Percentiles rank a stretch among this genome's conserved stretches.
Conservation (phyloP, 2,113 vertebrate species). For the Leucopternis melanops region DNA sequence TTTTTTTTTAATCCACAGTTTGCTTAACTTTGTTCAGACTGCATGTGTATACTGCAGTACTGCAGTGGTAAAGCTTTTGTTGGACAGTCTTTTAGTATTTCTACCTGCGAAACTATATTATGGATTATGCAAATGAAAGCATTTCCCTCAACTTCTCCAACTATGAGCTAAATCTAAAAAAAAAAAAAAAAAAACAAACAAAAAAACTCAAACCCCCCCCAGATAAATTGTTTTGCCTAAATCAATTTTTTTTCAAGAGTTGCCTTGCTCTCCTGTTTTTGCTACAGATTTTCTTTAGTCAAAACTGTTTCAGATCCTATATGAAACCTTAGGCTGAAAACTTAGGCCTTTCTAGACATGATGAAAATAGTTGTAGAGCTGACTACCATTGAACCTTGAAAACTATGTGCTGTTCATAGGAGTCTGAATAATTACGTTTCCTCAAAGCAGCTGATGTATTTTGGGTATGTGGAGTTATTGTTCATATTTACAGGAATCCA, state of each 20-base stretch:
- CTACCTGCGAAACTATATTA: accelerated
- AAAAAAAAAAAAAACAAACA: background rate
- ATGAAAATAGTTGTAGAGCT: background rate
- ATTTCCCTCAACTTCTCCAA: background rate
- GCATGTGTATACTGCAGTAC: accelerated
- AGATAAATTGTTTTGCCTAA: background rate
- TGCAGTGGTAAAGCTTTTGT: background rate
- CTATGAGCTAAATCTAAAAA: background rate
- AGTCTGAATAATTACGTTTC: background rate
- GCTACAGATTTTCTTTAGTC: background rate
- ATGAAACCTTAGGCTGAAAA: background rate
- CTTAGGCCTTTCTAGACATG: accelerated
- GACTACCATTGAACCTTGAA: background rate
- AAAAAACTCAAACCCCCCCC: background rate
- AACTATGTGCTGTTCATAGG: background rate
- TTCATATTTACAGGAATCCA: background rate
- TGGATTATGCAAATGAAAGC: background rate
- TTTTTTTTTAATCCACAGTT: background rate
- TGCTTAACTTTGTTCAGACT: background rate
- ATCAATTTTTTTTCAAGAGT: background rate
- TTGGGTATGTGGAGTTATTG: background rate
- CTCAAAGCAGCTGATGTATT: background rate
- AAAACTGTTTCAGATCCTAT: background rate
- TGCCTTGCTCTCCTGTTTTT: background rate
- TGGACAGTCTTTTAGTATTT: background rate